Base-by-base conservation (phyloP, 2,113 vertebrate species). In the Tachysurus fulvidraco region DNA sequence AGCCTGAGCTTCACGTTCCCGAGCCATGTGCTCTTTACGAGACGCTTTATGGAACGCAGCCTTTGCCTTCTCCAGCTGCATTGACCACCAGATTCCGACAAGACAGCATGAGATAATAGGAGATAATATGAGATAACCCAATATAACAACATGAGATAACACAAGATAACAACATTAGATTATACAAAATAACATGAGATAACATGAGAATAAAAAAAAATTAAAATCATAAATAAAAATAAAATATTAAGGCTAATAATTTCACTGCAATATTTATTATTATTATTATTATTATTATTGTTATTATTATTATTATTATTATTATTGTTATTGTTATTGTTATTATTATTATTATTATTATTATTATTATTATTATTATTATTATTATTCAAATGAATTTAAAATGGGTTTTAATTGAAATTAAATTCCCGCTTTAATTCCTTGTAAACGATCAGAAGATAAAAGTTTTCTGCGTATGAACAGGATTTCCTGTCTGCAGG, bases 51-150 rank as follows among this genome's bases (percentile, higher is more conserved):
- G 95, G 90, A 94, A 97, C 2, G 92, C 92, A 0, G 83, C 87
- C 79, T 91, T 92, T 30, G 90, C 94, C 87, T 96, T 96, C 59
- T 96, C 95, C 91, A 95, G 88, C 95, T 96, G 92, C n/a, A 85
- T 84, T 79, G 11, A 85, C 1, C 73, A 2, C 3, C 1, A 86
- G 5, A 71, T 50, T 50, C 67, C 52, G 28, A 0, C 14, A 5
- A 19, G 50, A 55, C 10, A 54, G 50, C 50, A 3, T 28, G 41
- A 46, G 36, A 36, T 36, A 36, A 36, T 36, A 36, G 36, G 36
- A 36, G 36, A 36, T 36, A 36, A 36, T 36, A 3, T 28, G 41
- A 46, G 36, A 50, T 50, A 50, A 9, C 46, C 0, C 46, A 50
- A 50, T 36, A 36, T 36, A 50, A 50, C 46, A 50, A 9, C 46